Evolutionary conservation across 1,140 invertebrate genomes (phyloP).

Genomic region (Heterodera carotae): DNA sequence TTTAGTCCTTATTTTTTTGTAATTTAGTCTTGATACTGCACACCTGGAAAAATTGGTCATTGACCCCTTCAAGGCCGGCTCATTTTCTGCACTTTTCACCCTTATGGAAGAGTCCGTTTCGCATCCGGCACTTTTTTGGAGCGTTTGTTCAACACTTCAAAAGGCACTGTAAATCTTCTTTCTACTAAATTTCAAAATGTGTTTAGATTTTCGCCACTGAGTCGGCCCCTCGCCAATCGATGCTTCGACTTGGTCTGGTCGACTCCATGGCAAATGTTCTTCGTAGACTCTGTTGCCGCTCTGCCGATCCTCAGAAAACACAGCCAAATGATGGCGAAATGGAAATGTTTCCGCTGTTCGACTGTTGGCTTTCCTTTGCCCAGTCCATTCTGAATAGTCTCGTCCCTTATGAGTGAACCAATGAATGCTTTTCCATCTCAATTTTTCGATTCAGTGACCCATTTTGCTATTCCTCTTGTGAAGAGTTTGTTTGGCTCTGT

Average conservation of each 20-base stretch:
- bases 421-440: not conserved
- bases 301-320: not conserved
- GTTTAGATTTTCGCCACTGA: slow-evolving; percentile 51
- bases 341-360: slow-evolving; percentile 46
- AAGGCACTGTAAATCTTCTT: slow-evolving; percentile 35
- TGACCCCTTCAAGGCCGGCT: slow-evolving; percentile 47
- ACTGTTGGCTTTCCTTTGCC: slow-evolving; percentile 53
- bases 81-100: slow-evolving; percentile 49
- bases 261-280: slow-evolving; percentile 51
- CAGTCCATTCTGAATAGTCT: slow-evolving; percentile 35
- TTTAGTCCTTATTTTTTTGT: slow-evolving; percentile 11
- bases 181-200: not conserved
- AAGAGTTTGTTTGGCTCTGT: slow-evolving; percentile 53
- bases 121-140: slow-evolving; percentile 48
- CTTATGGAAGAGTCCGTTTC: slow-evolving; percentile 48
- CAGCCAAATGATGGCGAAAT: not conserved
- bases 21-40: slow-evolving; percentile 30
- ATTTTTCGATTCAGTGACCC: slow-evolving; percentile 35
- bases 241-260: slow-evolving; percentile 47
- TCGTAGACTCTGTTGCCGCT: slow-evolving; percentile 28
- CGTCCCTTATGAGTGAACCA: slow-evolving; percentile 49
- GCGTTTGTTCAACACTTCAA: slow-evolving; percentile 54
- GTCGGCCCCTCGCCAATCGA: slow-evolving; percentile 43
- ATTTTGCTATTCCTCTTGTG: slow-evolving; percentile 34
- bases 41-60: slow-evolving; percentile 47